Conservation (phyloP, 2,113 vertebrate species). For the Todiramphus chloris region DNA sequence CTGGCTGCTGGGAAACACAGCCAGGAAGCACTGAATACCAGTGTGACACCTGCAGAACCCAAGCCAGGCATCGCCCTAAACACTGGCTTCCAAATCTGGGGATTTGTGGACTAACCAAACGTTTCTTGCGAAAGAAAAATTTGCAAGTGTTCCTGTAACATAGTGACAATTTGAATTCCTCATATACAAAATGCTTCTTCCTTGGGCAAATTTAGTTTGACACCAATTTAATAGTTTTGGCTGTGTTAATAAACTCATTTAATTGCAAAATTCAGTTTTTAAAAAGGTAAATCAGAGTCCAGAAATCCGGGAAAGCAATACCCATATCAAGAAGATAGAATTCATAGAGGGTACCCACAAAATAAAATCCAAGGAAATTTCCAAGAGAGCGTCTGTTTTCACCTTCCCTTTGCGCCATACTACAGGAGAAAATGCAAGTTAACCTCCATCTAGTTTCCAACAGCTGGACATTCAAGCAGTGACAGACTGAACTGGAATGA, state of each 20-base stretch:
- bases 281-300: neutral
- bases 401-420: neutral
- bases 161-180: neutral
- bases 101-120: neutral
- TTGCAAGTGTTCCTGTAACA: neutral
- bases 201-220: neutral
- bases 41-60: neutral
- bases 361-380: constrained; percentile 16
- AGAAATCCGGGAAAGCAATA: neutral
- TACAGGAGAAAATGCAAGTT: neutral
- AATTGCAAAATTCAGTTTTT: neutral
- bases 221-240: neutral
- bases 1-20: neutral
- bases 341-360: neutral
- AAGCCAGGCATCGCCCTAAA: neutral
- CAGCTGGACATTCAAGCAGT: neutral
- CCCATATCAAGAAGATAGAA: neutral
- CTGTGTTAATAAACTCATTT: neutral
- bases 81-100: neutral
- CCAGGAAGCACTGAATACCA: neutral
- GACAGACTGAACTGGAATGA: neutral
- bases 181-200: neutral
- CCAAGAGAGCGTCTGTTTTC: neutral
- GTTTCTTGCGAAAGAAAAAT: neutral
- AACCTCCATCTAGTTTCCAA: neutral